A percentile compares a stretch with the other conserved stretches of the same genome.
Evolutionary conservation across 2,113 vertebrate species (phyloP).

Genomic region (Panthera tigris): DNA sequence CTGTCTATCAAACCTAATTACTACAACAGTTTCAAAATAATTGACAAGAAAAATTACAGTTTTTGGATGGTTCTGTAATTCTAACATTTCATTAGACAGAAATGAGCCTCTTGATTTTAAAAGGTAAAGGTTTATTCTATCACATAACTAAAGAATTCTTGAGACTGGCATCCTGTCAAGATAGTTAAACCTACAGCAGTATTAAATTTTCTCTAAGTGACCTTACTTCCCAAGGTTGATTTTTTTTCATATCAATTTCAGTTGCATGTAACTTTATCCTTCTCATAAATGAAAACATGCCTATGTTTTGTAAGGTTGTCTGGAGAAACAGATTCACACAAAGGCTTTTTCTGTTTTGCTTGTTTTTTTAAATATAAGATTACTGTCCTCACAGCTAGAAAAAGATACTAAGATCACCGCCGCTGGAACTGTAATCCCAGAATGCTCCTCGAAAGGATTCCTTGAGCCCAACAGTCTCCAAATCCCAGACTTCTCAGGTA

Average conservation of each 20-base stretch:
- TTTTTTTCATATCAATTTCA: not conserved
- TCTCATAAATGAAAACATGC: not conserved
- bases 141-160: not conserved
- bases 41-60: not conserved
- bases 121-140: not conserved
- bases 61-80: slow-evolving; percentile 6
- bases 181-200: not conserved
- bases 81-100: not conserved
- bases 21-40: slow-evolving; percentile 4
- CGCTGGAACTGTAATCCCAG: not conserved
- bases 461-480: not conserved
- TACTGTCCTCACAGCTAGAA: not conserved
- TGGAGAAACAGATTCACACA: not conserved
- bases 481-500: not conserved
- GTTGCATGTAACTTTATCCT: slow-evolving; percentile 10
- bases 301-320: not conserved
- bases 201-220: not conserved
- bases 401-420: not conserved
- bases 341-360: not conserved
- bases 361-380: not conserved
- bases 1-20: not conserved
- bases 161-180: not conserved
- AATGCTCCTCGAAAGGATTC: not conserved
- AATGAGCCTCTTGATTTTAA: not conserved
- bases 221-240: not conserved